Conservation (phyloP, 1,140 invertebrate species). For the Mya arenaria region DNA sequence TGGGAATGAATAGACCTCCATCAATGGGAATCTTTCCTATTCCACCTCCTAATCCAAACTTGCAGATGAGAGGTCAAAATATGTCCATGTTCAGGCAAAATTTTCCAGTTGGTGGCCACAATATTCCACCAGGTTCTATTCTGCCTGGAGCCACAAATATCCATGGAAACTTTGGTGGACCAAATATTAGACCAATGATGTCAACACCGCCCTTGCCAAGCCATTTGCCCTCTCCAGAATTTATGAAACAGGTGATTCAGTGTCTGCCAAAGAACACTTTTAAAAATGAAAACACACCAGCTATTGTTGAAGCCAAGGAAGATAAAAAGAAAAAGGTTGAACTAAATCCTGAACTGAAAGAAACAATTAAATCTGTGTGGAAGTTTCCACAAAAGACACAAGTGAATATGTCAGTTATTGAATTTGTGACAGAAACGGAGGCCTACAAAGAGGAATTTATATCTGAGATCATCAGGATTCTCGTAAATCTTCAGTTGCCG, state of each 20-base stretch:
- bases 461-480: constrained; percentile 45
- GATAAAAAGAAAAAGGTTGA: constrained; percentile 21
- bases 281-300: constrained; percentile 23
- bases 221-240: constrained; percentile 33
- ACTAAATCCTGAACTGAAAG: constrained; percentile 40
- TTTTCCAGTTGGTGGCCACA: not conserved
- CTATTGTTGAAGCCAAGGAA: not conserved
- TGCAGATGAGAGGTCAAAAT: not conserved
- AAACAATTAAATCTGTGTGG: constrained; percentile 44
- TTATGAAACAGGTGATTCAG: constrained; percentile 30
- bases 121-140: not conserved
- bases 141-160: not conserved
- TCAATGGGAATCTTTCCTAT: constrained; percentile 31
- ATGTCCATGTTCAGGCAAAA: not conserved
- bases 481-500: constrained; percentile 41
- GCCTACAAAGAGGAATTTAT: constrained; percentile 50
- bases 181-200: not conserved
- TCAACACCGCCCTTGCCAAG: not conserved
- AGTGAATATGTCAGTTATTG: constrained; percentile 47
- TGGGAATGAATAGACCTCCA: not conserved
- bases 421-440: constrained; percentile 52
- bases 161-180: not conserved
- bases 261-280: constrained; percentile 24
- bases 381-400: constrained; percentile 38
- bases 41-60: not conserved